Evolutionary conservation across 2,113 vertebrate genomes (phyloP), one percentile per base, ranked within the genome.

Genomic region (Solea senegalensis): DNA sequence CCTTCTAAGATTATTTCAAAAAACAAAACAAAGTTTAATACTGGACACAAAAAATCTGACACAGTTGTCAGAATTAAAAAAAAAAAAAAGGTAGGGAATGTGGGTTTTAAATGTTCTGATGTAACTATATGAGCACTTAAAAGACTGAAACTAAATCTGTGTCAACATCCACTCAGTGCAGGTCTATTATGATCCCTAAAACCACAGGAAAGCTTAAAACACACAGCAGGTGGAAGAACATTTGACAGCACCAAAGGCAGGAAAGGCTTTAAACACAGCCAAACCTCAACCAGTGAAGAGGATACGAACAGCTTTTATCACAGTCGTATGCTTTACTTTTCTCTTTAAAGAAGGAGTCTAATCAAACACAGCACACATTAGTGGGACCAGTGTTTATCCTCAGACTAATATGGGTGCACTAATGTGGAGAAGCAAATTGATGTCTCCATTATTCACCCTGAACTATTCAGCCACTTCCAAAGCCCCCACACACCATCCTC

Each of bases 221-320:
- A 65, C 70, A 74, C 69, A 69, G 64, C 83, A 78, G 73, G 76
- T 48, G 44, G 69, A 69, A 12, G 16, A 73, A 60, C 26, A 61
- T 26, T 70, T 58, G 44, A 65, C 74, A 69, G 61, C 48, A 69
- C 48, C 70, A 14, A 86, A 86, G 70, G 16, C 68, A 74, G 57
- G 63, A 69, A 62, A 41, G 16, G 16, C 69, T 78, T 80, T 16
- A 71, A 76, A 65, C 15, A 0, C 12, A 41, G 65, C 13, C 46
- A 61, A 14, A 12, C 84, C 69, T 74, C 46, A 76, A 82, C 9
- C 21, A 64, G 43, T 53, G 43, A 70, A n/a, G 7, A 0, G 39
- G 43, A 77, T 46, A 51, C 26, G 43, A 12, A 45, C 9, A 15
- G 16, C 40, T 45, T 27, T 53, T 39, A 44, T 55, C 61, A 39